Evolutionary conservation across 2,797 vertebrate genomes (phyloP), one percentile per base, ranked within the genome.

Genomic region (Pantherophis alleghaniensis): DNA sequence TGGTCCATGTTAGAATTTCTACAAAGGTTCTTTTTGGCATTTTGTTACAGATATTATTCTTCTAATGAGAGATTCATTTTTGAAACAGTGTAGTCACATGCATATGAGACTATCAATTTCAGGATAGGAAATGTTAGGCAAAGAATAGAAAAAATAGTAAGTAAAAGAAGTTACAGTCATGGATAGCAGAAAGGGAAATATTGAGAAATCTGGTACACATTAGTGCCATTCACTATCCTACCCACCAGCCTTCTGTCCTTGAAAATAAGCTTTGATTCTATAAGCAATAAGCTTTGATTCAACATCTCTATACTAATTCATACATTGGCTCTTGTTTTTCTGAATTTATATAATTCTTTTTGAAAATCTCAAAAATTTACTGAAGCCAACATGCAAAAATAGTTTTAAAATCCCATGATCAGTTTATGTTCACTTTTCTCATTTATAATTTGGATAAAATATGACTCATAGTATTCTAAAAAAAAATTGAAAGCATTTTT

Each of bases 401-500:
- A 83, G 56, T 55, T 60, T 9, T 51, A 53, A 47, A 32, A 13
- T 5, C 42, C 13, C 2, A 1, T 56, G 14, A 42, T 42, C 74
- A 79, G 74, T 79, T 79, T 79, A 57, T 86, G 55, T 59, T 86
- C 87, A 86, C 24, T 32, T 53, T 26, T 96, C 24, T 86, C 86
- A 88, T 14, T 89, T 16, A 91, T 88, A 66, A 47, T 94, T 97
- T 94, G 89, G 95, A 89, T 95, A 94, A 90, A 95, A 90, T 89
- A 26, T 93, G 88, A 94, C 47, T 90, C 92, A 59, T 92, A 95
- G 96, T 90, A 94, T 95, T 94, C 86, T 66, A 79, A 87, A 94
- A 96, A 96, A 94, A 95, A 95, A 13, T n/a, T 89, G 32, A 86
- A 63, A 95, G 93, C 32, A 74, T 89, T 93, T 53, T 90, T 87